Evolutionary conservation across 2,797 vertebrate genomes (phyloP).

Genomic region (Eleutherodactylus coqui): DNA sequence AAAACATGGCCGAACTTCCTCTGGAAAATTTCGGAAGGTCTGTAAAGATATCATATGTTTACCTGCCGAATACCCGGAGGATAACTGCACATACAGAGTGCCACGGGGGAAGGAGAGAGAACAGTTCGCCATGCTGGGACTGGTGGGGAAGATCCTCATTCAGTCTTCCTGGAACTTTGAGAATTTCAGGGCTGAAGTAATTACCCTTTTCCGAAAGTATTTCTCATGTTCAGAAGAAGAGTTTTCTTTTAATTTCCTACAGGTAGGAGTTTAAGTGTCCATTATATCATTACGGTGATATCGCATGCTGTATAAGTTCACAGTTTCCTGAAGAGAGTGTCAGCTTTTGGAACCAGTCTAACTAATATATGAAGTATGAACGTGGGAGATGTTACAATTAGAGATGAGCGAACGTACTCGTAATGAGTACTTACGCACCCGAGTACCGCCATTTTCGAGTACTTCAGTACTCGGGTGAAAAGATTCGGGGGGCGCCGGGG

Average conservation of each 20-base stretch:
- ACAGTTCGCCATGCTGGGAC: constrained; percentile 32
- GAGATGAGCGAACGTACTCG: too few relatives aligned
- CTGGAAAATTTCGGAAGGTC: constrained; percentile 4
- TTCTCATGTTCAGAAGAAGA: constrained; percentile 32
- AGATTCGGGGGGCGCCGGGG: too few relatives aligned
- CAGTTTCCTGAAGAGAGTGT: neutral
- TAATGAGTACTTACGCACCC: too few relatives aligned
- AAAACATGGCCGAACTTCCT: neutral
- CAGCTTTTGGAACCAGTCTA: too few relatives aligned
- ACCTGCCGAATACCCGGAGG: constrained; percentile 24
- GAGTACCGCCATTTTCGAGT: too few relatives aligned
- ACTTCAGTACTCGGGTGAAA: too few relatives aligned
- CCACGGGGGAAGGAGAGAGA: constrained; percentile 39
- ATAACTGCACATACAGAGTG: constrained; percentile 34
- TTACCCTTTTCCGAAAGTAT: constrained; percentile 5
- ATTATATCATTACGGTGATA: too few relatives aligned
- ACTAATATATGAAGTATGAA: too few relatives aligned
- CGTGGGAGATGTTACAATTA: too few relatives aligned
- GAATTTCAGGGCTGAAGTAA: constrained; percentile 8
- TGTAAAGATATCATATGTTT: constrained; percentile 39
- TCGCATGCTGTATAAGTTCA: neutral
- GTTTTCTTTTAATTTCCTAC: constrained; percentile 31
- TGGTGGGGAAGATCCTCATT: constrained; percentile 42
- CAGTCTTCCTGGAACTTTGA: constrained; percentile 37
- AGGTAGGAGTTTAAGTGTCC: neutral